Base-by-base conservation (phyloP, 64 coral and sea anemone genomes). In the Astreopora myriophthalma region DNA sequence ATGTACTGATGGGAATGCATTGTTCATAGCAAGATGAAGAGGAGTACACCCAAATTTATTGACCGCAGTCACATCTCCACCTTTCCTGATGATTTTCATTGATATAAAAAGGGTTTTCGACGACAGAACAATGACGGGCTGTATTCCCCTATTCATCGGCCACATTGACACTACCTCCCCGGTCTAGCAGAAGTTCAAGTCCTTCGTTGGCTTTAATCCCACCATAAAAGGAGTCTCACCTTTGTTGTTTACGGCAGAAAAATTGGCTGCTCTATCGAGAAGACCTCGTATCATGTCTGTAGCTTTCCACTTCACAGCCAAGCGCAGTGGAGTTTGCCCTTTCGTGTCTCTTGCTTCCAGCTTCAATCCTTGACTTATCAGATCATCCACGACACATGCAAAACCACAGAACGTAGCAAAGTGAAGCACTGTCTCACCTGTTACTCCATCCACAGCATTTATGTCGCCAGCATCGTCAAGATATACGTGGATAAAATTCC, bases 241-340 rank as follows among this genome's bases (percentile, higher is more conserved):
- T 70, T 22, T 24, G 6, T 93, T 23, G 51, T 88, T 64, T 3
- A 76, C 61, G n/a, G 77, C 62, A 79, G 74, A 62, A 31, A 93
- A 11, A 26, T 93, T 62, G 48, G 82, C 76, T 88, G 84, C 91
- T 93, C 76, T 39, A 65, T 87, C 84, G 20, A 93, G 14, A 28
- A 93, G 65, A 25, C 44, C 33, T 28, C 30, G 57, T 48, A 62
- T 35, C 12, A 71, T 79, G n/a, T 80, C 74, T n/a, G 34, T 19
- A 57, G 77, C 27, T 38, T 61, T 73, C 0, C 55, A 13, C 16
- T 29, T 19, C 23, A 74, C 91, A 12, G 64, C 91, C 22, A 42
- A 32, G 26, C 88, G 91, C 34, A 93, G 29, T 19, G 91, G 84
- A 5, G 34, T 58, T 60, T 83, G 14, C 34, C 79, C 79, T 32